Evolutionary conservation across 2,113 vertebrate species (phyloP).

Genomic region (Onychostruthus taczanowskii): DNA sequence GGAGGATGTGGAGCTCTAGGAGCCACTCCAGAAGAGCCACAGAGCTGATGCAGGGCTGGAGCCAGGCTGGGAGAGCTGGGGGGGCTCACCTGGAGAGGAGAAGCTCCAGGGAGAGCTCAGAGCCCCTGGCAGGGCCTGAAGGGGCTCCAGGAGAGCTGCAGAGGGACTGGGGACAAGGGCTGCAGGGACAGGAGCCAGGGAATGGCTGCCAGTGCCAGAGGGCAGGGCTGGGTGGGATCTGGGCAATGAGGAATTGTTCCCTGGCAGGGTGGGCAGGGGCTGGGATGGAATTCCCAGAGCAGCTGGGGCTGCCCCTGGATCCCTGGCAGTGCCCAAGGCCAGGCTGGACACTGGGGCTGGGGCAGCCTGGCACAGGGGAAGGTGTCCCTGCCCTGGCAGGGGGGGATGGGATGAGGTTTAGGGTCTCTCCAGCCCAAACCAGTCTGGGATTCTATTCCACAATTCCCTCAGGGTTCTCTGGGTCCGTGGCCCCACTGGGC

Average conservation of each 20-base stretch:
- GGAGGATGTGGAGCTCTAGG: neutral
- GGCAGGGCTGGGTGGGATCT: neutral
- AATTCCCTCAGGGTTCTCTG: too few relatives aligned
- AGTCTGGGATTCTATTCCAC: too few relatives aligned
- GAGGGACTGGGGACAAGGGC: neutral
- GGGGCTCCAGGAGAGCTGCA: neutral
- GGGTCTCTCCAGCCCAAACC: neutral
- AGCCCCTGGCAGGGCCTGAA: neutral
- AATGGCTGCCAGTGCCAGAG: neutral
- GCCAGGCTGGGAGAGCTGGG: neutral
- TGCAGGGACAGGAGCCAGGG: neutral
- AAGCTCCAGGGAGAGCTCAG: neutral
- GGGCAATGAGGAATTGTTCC: neutral
- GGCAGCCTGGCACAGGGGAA: neutral
- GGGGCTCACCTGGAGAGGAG: accelerated
- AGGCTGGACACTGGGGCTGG: neutral
- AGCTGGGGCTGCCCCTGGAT: neutral
- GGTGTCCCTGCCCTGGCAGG: neutral
- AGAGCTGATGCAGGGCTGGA: neutral
- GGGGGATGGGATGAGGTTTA: accelerated
- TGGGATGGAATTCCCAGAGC: neutral
- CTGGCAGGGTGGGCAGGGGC: neutral
- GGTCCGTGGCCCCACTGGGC: too few relatives aligned
- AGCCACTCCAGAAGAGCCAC: accelerated
- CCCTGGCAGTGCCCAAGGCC: neutral